A percentile compares a stretch with the other conserved stretches of the same genome.
These are phyloP conservation scores for Rachycentron canadum DNA, from an alignment of 2,797 vertebrate genomes.

Conservation along the genomic window DNA sequence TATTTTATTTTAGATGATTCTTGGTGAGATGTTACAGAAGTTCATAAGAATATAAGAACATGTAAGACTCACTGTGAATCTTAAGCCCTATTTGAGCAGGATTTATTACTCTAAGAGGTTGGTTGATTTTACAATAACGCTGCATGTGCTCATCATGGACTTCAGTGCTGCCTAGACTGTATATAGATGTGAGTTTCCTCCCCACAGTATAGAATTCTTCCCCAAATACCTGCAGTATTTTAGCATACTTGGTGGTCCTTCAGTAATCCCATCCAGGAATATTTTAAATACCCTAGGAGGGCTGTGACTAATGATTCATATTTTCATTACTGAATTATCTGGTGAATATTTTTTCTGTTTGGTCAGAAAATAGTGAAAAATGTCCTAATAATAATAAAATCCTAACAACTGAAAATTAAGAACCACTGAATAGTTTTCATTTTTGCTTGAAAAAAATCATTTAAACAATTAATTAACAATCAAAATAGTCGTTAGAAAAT, in stretches of 20 bases:
- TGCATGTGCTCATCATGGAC: not conserved
- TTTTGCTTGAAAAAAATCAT: too few species aligned
- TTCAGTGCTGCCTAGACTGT: not conserved
- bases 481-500: not conserved
- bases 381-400: too few species aligned
- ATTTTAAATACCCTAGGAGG: not conserved
- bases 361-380: not conserved
- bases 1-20: constrained; percentile 5
- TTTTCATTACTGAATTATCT: too few species aligned
- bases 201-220: not conserved
- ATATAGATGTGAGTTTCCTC: not conserved
- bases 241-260: not conserved
- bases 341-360: too few species aligned
- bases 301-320: not conserved
- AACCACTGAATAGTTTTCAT: not conserved
- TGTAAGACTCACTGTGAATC: too few species aligned
- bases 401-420: not conserved
- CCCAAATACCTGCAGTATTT: not conserved
- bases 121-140: too few species aligned
- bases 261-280: not conserved
- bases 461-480: not conserved
- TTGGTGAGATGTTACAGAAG: not conserved
- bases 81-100: constrained; percentile 2
- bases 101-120: not conserved
- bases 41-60: not conserved